Base-by-base conservation (phyloP, 2,888 invertebrate genomes). In the Tryphoninae sp. region DNA sequence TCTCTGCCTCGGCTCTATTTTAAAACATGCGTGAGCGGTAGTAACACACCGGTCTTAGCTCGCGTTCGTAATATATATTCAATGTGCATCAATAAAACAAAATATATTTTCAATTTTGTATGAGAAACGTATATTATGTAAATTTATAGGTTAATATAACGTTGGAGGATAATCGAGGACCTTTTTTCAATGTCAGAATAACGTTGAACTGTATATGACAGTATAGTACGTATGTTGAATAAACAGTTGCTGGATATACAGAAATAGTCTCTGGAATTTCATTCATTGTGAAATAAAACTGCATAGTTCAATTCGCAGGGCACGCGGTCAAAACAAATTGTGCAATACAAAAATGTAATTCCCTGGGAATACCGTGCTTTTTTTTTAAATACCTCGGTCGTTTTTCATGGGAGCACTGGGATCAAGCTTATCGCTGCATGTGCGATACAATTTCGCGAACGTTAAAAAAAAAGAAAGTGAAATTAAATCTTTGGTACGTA, bases 1-100 rank as follows among this genome's bases (percentile, higher is more conserved):
- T 83, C 87, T 78, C 72, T 61, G 84, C 81, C 83, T 86, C 84
- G 83, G 85, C 40, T 87, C 90, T 90, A 90, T 90, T 90, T 90
- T 88, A 82, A 87, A 88, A 89, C 89, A 74, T 76, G 76, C 75
- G 76, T 79, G 75, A 45, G 51, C 64, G 75, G 45, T 53, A 55
- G 74, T 61, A 22, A 49, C 78, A 62, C 26, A 45, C 40, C 71
- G 75, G 65, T 73, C 68, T n/a, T 62, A 6, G 58, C 45, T 62
- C 2, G 8, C 42, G 42, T 65, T 1, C 45, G 40, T 65, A 33
- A 23, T 19, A 23, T 23, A 68, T 11, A 62, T 42, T 68, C 2
- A 55, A 19, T 49, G 65, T 59, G 69, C 62, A 23, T 51, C 68
- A 33, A 16, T 23, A 62, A 19, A 58, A 55, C 42, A 68, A 64